Base-by-base conservation (phyloP, 2,797 vertebrate genomes). In the Spatula clypeata region DNA sequence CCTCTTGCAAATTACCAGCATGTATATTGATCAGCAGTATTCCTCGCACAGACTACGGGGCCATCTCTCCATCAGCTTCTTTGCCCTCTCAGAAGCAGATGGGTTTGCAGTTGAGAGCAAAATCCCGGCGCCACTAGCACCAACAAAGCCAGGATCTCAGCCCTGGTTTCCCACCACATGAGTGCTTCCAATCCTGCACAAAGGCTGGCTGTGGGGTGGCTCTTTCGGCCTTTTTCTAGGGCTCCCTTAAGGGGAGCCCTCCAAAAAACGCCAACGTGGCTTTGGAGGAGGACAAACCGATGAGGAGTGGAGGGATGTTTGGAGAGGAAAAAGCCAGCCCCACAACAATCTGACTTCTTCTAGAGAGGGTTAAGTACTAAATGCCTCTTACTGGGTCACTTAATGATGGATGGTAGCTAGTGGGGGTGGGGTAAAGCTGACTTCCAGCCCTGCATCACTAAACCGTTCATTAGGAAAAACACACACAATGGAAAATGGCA, bases 401-500 rank as follows among this genome's bases (percentile, higher is more conserved):
- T 95, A 95, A 96, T 94, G 97, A 96, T 95, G 94, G 96, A 96
- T 96, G 92, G 93, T 96, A 77, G 97, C 92, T 95, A 85, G 96
- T 93, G 93, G 97, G 95, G 94, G 96, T 94, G 94, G 97, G 96
- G 93, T 94, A 95, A 97, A 97, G 96, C 97, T 97, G 97, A 97
- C 97, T 97, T 97, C 97, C 96, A 97, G 97, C 96, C 97, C 97
- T 96, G 90, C 97, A 97, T 97, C 97, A 97, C 96, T 97, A 97
- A 97, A 97, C 93, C 79, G 89, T 97, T 97, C 97, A 97, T 97
- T 97, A 97, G 97, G 96, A 96, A 97, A 96, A 95, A 96, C 84
- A 96, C 95, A 97, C 95, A 97, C 97, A 97, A 97, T 97, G 96
- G 97, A 96, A 95, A 96, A 96, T 92, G 96, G 95, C 97, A 97